Evolutionary conservation across 2,113 vertebrate genomes (phyloP).

Genomic region (Falcunculus frontatus): DNA sequence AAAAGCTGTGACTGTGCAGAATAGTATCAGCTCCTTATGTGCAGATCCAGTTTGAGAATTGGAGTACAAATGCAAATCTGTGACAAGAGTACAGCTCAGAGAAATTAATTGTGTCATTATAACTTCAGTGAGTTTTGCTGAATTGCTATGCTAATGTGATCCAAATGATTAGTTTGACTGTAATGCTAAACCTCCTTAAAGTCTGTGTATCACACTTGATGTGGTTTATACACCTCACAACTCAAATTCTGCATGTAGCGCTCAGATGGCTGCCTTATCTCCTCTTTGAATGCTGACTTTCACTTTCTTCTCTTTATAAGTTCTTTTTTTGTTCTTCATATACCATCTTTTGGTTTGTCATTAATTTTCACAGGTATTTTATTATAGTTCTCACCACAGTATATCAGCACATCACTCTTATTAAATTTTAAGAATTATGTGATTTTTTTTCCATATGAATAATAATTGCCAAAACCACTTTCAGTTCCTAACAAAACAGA

Average conservation of each 20-base stretch:
- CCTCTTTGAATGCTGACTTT: neutral
- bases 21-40: neutral
- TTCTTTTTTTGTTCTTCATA: neutral
- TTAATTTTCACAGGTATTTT: neutral
- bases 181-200: neutral
- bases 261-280: neutral
- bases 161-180: neutral
- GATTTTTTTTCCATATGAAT: neutral
- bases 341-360: neutral
- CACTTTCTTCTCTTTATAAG: neutral
- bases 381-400: neutral
- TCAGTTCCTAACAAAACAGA: neutral
- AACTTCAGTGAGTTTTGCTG: neutral
- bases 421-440: neutral
- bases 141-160: neutral
- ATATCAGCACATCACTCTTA: neutral
- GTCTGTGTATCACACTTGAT: neutral
- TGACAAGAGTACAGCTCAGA: neutral
- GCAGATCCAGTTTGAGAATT: neutral
- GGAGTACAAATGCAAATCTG: neutral
- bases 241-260: neutral
- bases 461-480: neutral
- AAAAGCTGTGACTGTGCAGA: neutral
- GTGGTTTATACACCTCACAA: neutral
- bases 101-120: neutral